Evolutionary conservation across 53 echinoderm and acorn worm genomes (phyloP), one percentile per base, ranked within the genome.

Genomic region (Holothuria scabra): DNA sequence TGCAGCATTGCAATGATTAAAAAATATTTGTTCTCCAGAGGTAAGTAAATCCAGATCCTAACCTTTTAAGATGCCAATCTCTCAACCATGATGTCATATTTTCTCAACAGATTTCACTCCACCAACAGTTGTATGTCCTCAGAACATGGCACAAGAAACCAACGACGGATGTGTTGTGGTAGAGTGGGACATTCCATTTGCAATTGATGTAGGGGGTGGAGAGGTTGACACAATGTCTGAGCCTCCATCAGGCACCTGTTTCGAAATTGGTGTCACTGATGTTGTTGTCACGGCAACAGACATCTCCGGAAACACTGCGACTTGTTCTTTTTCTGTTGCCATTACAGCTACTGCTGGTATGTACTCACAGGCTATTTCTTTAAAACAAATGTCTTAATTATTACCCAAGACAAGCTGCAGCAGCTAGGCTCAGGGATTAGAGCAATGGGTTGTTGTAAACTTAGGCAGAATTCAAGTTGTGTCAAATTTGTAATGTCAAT

Each of bases 101-200:
- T 25, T 25, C 8, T 0, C 33, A 11, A 23, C 32, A 66, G 66
- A 66, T 28, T 30, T 14, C 28, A 66, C 28, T 19, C 66, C 66
- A 66, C 66, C 66, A 10, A 66, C 66, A 8, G 24, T 66, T 29
- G 28, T 66, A 66, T 66, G 66, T 28, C 66, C 66, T 66, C 18
- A 19, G 28, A 33, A 66, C 28, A 66, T 66, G 13, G 19, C 28
- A 66, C 24, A 28, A 66, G 8, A 66, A 33, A 66, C 25, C 19
- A 66, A 23, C 28, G 22, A 28, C 12, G 66, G 33, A 12, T 66
- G 66, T 33, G 66, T 66, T 5, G 33, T 66, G 1, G 7, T 66
- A 66, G 66, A 29, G 4, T 66, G 66, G 66, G 33, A 23, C 66
- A 66, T 66, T 31, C 66, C 66, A 33, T 66, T 66, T 66, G 66